Evolutionary conservation across 2,888 invertebrate species (phyloP).

Genomic region (Phania funesta): DNA sequence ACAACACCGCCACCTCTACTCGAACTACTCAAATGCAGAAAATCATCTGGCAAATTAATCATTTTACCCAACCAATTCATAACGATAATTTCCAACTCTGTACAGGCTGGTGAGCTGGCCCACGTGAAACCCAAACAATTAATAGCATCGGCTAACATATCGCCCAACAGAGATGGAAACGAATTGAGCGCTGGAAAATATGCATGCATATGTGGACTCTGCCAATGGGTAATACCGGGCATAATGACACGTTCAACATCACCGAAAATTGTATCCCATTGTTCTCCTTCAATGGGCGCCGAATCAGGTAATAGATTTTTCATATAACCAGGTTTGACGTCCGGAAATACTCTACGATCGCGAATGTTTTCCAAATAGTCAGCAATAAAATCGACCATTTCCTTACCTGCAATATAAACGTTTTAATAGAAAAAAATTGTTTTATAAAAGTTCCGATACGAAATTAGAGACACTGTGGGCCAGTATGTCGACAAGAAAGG

Average conservation of each 20-base stretch:
- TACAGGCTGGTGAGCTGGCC: slow-evolving; percentile 98
- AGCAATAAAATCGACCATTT: slow-evolving; percentile 99
- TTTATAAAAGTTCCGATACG: background rate
- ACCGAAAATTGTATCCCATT: slow-evolving; percentile 94
- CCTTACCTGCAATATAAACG: slow-evolving; percentile 86
- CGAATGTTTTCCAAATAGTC: slow-evolving; percentile 96
- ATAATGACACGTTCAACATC: slow-evolving; percentile 97
- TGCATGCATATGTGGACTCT: slow-evolving; percentile 98
- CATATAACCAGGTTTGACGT: slow-evolving; percentile 96
- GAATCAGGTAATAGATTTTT: slow-evolving; percentile 90
- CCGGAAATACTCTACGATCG: slow-evolving; percentile 94
- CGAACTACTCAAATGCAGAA: slow-evolving; percentile 89
- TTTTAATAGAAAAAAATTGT: background rate
- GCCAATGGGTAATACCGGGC: slow-evolving; percentile 92
- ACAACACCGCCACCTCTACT: slow-evolving; percentile 96
- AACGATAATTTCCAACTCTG: slow-evolving; percentile 97
- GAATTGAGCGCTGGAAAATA: slow-evolving; percentile 98
- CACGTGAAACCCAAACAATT: slow-evolving; percentile 98
- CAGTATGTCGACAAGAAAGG: too few species aligned
- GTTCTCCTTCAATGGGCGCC: slow-evolving; percentile 93
- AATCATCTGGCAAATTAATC: slow-evolving; percentile 95
- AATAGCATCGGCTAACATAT: slow-evolving; percentile 97
- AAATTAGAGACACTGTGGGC: too few species aligned
- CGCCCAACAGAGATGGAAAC: slow-evolving; percentile 95
- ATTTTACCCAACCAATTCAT: slow-evolving; percentile 99